phyloP scores from a whole-genome alignment of 2,888 invertebrate species.

The Drosophila conformis region DNA sequence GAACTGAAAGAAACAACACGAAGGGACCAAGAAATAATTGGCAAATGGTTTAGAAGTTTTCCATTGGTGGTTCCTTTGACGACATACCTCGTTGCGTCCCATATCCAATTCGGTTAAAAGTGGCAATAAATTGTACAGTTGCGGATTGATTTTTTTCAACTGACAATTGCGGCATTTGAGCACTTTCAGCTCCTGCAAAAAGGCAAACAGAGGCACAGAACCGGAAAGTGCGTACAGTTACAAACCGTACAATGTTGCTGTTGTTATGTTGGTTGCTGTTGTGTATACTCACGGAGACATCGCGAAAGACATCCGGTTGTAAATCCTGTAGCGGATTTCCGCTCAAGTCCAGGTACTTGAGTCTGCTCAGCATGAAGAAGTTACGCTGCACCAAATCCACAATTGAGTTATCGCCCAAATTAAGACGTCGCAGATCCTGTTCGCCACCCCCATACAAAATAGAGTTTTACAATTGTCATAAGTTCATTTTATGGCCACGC shows the following conservation, averaged over 20 bases:
- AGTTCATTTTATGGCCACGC: slow-evolving; percentile 65
- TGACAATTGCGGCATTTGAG: slow-evolving; percentile 91
- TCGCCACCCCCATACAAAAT: slow-evolving; percentile 11
- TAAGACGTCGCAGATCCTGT: slow-evolving; percentile 88
- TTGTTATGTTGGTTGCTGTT: slow-evolving; percentile 19
- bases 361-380: slow-evolving; percentile 90
- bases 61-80: slow-evolving; percentile 9
- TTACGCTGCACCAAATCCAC: slow-evolving; percentile 89
- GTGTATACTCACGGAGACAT: slow-evolving; percentile 87
- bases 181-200: slow-evolving; percentile 88
- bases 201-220: slow-evolving; percentile 5
- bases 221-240: slow-evolving; percentile 30
- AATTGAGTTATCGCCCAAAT: slow-evolving; percentile 89
- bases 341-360: slow-evolving; percentile 90
- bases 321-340: slow-evolving; percentile 90
- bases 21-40: slow-evolving; percentile 57
- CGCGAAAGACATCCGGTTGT: slow-evolving; percentile 92
- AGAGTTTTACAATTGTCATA: slow-evolving; percentile 51
- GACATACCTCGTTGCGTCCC: slow-evolving; percentile 88
- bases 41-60: slow-evolving; percentile 35
- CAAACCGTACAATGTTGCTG: not conserved
- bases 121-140: slow-evolving; percentile 91
- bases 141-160: slow-evolving; percentile 90
- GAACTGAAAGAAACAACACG: slow-evolving; percentile 84
- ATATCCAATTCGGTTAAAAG: slow-evolving; percentile 91